phyloP scores from a whole-genome alignment of 1,140 invertebrate genomes.

The Drosophila repleta region DNA sequence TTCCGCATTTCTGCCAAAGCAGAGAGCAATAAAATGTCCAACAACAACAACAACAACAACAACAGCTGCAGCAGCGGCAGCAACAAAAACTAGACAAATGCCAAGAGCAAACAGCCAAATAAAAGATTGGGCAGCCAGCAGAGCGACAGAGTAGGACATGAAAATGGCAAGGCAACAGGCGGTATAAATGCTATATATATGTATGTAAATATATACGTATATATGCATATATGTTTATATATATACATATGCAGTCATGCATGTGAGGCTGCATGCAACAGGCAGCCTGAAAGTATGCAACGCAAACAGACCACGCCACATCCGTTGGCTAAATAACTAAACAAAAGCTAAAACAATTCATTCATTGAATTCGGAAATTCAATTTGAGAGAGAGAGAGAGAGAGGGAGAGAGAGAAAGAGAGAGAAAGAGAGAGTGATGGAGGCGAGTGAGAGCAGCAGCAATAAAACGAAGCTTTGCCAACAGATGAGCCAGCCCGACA shows the following conservation, averaged over 20 bases:
- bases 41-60: conserved; percentile 30
- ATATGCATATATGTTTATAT: conserved; percentile 3
- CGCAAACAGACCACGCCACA: conserved; percentile 6
- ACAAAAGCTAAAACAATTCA: conserved; percentile 81
- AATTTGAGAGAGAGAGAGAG: conserved; percentile 59
- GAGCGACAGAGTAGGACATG: conserved; percentile 50
- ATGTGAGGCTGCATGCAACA: conserved; percentile 67
- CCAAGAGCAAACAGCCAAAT: conserved; percentile 50
- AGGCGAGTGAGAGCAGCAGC: conserved; percentile 11
- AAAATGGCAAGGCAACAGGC: conserved; percentile 63
- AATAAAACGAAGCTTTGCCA: conserved; percentile 67
- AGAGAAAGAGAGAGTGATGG: conserved; percentile 28
- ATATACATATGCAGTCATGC: background rate
- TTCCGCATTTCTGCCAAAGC: conserved; percentile 59
- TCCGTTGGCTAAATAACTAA: conserved; percentile 62
- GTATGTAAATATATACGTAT: conserved; percentile 1
- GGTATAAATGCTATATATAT: conserved; percentile 8
- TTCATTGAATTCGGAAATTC: conserved; percentile 82
- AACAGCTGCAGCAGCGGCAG: conserved; percentile 7
- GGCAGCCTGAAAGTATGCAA: conserved; percentile 76
- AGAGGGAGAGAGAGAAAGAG: conserved; percentile 20
- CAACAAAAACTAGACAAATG: conserved; percentile 53
- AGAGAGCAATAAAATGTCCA: conserved; percentile 31
- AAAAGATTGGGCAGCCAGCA: conserved; percentile 23
- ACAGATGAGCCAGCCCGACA: conserved; percentile 39